A percentile compares a stretch with the other conserved stretches of the same genome.
phyloP scores from a whole-genome alignment of 2,113 vertebrate genomes.

The Dipodomys merriami region DNA sequence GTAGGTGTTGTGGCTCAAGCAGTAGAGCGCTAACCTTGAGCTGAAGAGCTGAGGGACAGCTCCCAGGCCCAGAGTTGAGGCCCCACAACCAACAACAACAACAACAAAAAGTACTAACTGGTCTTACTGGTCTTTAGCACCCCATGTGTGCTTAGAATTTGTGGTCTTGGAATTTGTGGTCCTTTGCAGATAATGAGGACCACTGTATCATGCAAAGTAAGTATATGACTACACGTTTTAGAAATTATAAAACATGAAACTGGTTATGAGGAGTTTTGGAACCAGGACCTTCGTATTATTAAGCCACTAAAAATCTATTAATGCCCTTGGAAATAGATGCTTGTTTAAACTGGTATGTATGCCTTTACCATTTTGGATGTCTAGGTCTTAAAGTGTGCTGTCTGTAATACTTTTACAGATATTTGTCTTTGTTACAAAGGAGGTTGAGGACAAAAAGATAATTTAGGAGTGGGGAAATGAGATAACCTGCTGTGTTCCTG shows the following conservation, averaged over 20 bases:
- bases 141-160: no score
- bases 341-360: background rate
- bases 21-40: no score
- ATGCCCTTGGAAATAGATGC: background rate
- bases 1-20: no score
- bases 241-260: slow-evolving; percentile 3
- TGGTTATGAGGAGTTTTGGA: background rate
- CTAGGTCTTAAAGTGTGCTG: background rate
- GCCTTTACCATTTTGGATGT: background rate
- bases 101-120: no score
- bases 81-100: no score
- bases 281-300: background rate
- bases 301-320: background rate
- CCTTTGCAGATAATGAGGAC: background rate
- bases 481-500: no score
- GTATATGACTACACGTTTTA: background rate
- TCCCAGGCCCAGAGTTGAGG: no score
- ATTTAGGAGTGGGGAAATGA: background rate
- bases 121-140: no score
- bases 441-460: background rate
- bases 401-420: background rate
- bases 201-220: background rate
- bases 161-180: background rate
- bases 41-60: no score
- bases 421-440: background rate